A percentile compares a stretch with the other conserved stretches of the same genome.
phyloP scores from a whole-genome alignment of 1,140 invertebrate species.

The Trigoniulus corallinus region DNA sequence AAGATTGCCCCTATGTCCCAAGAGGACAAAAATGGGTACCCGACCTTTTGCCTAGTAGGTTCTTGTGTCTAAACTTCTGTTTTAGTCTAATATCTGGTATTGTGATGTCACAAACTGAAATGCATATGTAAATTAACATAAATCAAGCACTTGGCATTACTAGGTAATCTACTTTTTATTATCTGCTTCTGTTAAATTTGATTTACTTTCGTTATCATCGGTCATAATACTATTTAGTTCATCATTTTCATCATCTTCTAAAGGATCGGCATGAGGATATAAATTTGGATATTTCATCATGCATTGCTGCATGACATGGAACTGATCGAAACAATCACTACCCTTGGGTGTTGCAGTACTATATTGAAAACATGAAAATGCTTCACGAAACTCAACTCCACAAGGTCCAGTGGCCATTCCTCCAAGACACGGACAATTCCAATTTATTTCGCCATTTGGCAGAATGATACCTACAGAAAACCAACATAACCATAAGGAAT shows the following conservation, averaged over 20 bases:
- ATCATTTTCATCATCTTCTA: slow-evolving; percentile 14
- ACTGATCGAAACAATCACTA: slow-evolving; percentile 75
- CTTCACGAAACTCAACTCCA: slow-evolving; percentile 75
- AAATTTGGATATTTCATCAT: slow-evolving; percentile 74
- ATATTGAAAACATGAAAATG: slow-evolving; percentile 90
- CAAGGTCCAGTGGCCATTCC: slow-evolving; percentile 92
- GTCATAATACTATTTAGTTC: neutral
- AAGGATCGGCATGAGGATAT: slow-evolving; percentile 43
- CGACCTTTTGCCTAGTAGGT: no score
- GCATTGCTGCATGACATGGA: slow-evolving; percentile 82
- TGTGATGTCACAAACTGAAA: no score
- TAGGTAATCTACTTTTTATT: neutral
- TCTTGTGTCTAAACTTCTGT: no score
- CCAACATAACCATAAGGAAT: neutral
- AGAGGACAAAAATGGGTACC: no score
- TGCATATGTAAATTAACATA: no score
- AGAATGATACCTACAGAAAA: slow-evolving; percentile 50
- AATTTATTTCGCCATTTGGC: slow-evolving; percentile 82
- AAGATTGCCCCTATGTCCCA: no score
- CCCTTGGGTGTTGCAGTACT: slow-evolving; percentile 59
- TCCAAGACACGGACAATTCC: slow-evolving; percentile 90
- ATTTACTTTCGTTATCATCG: neutral
- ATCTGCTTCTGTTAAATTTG: neutral
- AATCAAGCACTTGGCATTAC: no score
- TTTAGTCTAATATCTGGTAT: no score